Conservation (phyloP, 2,113 vertebrate species). For the Dromiciops gliroides region DNA sequence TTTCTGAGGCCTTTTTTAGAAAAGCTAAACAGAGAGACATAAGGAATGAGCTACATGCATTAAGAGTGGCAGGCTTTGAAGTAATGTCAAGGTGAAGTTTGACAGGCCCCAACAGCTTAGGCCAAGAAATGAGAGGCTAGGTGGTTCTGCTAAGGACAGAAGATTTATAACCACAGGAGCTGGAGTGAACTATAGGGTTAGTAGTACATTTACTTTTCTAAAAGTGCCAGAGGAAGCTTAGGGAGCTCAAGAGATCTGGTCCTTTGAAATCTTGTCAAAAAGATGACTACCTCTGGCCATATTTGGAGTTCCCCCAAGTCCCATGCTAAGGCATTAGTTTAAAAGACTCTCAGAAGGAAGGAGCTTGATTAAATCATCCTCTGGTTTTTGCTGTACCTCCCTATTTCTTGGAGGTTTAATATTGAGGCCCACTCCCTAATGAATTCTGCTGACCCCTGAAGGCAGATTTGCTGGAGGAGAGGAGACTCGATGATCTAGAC, state of each 20-base stretch:
- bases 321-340: not conserved
- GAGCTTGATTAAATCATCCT: constrained; percentile 14
- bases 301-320: not conserved
- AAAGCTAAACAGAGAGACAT: not conserved
- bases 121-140: not conserved
- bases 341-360: constrained; percentile 29
- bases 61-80: not conserved
- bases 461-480: constrained; percentile 19
- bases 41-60: not conserved
- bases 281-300: constrained; percentile 38
- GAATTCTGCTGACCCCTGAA: constrained; percentile 11
- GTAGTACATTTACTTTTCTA: not conserved
- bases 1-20: not conserved
- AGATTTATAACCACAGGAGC: not conserved
- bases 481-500: constrained; percentile 6
- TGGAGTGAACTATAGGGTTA: not conserved
- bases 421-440: not conserved
- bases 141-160: not conserved
- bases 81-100: constrained; percentile 1
- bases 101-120: not conserved
- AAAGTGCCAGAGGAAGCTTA: not conserved
- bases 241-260: not conserved
- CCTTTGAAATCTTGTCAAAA: constrained; percentile 31
- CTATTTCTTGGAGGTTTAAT: constrained; percentile 5
- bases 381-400: not conserved